phyloP scores from a whole-genome alignment of 35 echinoderm and acorn worm genomes.

The Apostichopus californicus region DNA sequence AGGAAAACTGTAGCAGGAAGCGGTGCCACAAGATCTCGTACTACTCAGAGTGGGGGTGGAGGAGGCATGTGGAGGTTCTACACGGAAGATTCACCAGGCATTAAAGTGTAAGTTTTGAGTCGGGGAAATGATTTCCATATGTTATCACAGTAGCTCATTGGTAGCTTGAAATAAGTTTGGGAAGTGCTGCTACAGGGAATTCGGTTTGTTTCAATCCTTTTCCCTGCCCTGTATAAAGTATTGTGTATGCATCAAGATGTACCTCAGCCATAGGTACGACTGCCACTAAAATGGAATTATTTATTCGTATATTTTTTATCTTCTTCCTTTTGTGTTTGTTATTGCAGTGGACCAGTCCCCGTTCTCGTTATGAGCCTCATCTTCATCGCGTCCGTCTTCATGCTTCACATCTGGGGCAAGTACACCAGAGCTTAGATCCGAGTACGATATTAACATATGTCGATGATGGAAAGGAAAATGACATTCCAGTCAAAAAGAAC shows the following conservation, averaged over 20 bases:
- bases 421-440: conserved; percentile 81
- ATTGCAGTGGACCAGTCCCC: conserved; percentile 94
- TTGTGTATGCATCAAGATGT: too few species aligned
- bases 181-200: too few species aligned
- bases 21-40: conserved; percentile 65
- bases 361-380: conserved; percentile 99
- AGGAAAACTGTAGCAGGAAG: conserved; percentile 74
- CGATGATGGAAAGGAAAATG: neutral
- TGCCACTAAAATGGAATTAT: too few species aligned
- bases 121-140: too few species aligned
- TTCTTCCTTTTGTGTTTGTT: conserved; percentile 33
- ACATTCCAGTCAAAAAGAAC: conserved; percentile 2
- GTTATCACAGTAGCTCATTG: neutral
- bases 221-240: too few species aligned
- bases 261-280: too few species aligned
- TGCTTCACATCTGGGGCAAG: conserved; percentile 99
- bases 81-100: conserved; percentile 99
- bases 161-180: neutral
- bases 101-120: conserved; percentile 90
- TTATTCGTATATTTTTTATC: neutral
- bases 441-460: neutral
- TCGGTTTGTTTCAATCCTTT: too few species aligned
- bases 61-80: conserved; percentile 99
- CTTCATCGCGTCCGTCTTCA: conserved; percentile 98
- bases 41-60: conserved; percentile 61